Evolutionary conservation across 2,888 invertebrate genomes (phyloP), one percentile per base, ranked within the genome.

Genomic region (Beris chalybata): DNA sequence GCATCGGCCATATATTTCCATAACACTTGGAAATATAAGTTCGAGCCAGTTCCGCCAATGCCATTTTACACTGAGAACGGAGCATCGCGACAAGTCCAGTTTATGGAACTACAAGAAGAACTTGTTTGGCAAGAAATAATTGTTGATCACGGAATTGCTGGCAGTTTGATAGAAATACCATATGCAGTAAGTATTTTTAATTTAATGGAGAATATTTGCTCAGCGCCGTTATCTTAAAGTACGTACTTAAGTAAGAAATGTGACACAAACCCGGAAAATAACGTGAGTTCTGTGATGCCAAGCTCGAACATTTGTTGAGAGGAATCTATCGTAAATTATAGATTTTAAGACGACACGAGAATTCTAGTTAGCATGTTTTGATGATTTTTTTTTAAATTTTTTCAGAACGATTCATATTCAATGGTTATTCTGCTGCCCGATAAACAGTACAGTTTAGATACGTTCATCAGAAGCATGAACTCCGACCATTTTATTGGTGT

Each of bases 111-210:
- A 0, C 61, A 67, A 44, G 55, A 65, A 3, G 67, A 69, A 32
- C 68, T 71, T 2, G 66, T 67, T 54, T 47, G 66, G 2, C 70
- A 56, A 5, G 31, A 12, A 29, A 50, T 86, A 69, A 85, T 83
- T 6, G 79, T 83, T 54, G 74, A 88, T 13, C 81, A 83, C 11
- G 82, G 83, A 29, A 77, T 89, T 5, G 85, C 87, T 68, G 86
- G 88, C 53, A 83, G 86, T 72, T 86, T 87, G 66, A 79, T 90
- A 32, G 85, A 88, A 74, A 75, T 91, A 58, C 89, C 89, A 5
- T 91, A 90, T 73, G 83, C 85, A 75, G 90, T 90, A 80, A 81
- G 5, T 43, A 13, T 22, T 1, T 22, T 22, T 22, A 22, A 22
- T 22, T 22, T 22, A 22, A 22, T 22, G 22, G 22, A 22, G 3